A percentile compares a stretch with the other conserved stretches of the same genome.
Evolutionary conservation across 2,113 vertebrate genomes (phyloP).

Genomic region (Acrocephalus kingi): DNA sequence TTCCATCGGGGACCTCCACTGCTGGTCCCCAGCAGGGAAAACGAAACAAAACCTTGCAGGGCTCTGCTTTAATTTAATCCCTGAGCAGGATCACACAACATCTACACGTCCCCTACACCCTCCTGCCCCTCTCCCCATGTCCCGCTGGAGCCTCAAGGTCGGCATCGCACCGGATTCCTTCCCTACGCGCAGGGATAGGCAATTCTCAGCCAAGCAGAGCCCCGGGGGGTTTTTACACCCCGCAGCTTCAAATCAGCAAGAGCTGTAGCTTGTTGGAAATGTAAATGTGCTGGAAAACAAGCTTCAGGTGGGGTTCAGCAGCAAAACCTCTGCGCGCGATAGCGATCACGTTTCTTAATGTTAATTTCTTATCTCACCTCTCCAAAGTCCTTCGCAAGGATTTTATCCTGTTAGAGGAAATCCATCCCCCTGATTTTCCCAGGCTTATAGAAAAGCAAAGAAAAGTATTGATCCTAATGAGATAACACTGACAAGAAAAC

Average conservation of each 20-base stretch:
- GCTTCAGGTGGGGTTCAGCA: background rate
- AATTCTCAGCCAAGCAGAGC: background rate
- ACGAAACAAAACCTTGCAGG: background rate
- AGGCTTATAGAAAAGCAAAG: conserved; percentile 31
- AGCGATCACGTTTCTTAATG: background rate
- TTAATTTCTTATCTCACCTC: conserved; percentile 59
- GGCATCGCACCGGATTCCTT: background rate
- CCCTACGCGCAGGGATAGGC: rapidly evolving
- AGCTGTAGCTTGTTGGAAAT: background rate
- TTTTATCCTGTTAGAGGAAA: conserved; percentile 42
- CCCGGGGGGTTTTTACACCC: background rate
- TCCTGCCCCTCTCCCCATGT: background rate
- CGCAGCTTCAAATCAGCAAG: background rate
- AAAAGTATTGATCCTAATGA: conserved; percentile 20
- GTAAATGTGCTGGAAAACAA: background rate
- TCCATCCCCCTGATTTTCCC: conserved; percentile 34
- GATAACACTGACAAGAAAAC: background rate
- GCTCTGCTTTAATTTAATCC: background rate
- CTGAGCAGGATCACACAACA: background rate
- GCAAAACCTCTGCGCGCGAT: background rate
- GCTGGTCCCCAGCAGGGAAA: background rate
- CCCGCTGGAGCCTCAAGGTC: background rate
- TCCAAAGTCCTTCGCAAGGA: conserved; percentile 16
- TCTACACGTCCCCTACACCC: rapidly evolving
- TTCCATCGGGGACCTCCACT: background rate